Percentiles rank a stretch among this genome's conserved stretches.
Evolutionary conservation across 2,797 vertebrate genomes (phyloP).

Genomic region (Graptemys geographica): DNA sequence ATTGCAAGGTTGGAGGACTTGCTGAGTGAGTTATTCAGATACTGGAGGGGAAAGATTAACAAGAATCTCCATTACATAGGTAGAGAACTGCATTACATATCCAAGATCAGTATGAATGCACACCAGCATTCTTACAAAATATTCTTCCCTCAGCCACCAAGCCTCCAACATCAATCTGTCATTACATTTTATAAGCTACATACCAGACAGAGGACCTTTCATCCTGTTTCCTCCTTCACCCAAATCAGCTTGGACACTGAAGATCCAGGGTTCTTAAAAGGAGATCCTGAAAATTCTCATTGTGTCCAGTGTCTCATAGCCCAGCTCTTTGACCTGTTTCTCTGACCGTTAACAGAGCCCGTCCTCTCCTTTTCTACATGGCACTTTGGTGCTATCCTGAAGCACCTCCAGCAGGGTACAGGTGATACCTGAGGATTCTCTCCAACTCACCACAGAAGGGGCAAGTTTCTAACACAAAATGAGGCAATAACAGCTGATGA

Average conservation of each 20-base stretch:
- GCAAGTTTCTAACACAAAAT: not conserved
- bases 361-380: not conserved
- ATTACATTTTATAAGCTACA: not conserved
- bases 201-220: not conserved
- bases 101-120: not conserved
- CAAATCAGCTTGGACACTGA: not conserved
- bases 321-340: not conserved
- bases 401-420: not conserved
- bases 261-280: not conserved
- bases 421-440: not conserved
- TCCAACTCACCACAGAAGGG: not conserved
- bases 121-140: not conserved
- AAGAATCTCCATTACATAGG: not conserved
- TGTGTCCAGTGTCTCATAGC: not conserved
- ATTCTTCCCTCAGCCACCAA: not conserved
- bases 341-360: not conserved
- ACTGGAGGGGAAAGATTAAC: not conserved
- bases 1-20: not conserved
- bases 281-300: not conserved
- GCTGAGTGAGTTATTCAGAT: not conserved
- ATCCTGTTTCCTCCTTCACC: not conserved
- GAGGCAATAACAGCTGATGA: not conserved
- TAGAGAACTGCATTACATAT: not conserved
- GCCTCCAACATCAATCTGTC: not conserved
- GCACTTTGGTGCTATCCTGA: not conserved